Evolutionary conservation across 2,888 invertebrate genomes (phyloP).

Genomic region (Doris montereyensis): DNA sequence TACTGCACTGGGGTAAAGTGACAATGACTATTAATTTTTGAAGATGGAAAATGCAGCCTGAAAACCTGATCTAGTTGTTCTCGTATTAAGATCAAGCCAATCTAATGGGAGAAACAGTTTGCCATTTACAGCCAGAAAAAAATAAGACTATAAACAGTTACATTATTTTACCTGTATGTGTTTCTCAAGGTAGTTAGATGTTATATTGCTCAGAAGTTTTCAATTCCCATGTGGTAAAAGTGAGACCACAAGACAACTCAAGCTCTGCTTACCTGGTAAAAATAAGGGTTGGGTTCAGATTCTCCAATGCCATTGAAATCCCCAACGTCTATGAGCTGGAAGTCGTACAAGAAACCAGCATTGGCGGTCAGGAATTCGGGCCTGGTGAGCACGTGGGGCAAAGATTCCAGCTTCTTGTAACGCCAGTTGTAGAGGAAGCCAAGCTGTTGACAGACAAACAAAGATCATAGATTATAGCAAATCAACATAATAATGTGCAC

Average conservation of each 20-base stretch:
- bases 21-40: too few relatives aligned
- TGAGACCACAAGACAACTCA: not conserved
- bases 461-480: too few relatives aligned
- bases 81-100: too few relatives aligned
- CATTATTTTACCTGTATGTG: too few relatives aligned
- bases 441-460: too few relatives aligned
- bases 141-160: not conserved
- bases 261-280: slow-evolving; percentile 86
- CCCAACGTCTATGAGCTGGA: slow-evolving; percentile 95
- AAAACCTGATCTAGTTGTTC: too few relatives aligned
- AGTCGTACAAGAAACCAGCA: slow-evolving; percentile 92
- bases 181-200: too few relatives aligned
- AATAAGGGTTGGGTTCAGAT: slow-evolving; percentile 97
- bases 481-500: too few relatives aligned
- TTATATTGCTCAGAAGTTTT: too few relatives aligned
- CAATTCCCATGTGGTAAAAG: not conserved
- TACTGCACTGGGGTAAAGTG: too few relatives aligned
- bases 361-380: slow-evolving; percentile 92
- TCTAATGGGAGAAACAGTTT: too few relatives aligned
- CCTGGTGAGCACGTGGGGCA: slow-evolving; percentile 87
- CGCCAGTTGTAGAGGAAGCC: slow-evolving; percentile 97
- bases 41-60: not conserved
- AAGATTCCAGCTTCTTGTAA: slow-evolving; percentile 94
- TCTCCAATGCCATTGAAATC: slow-evolving; percentile 98
- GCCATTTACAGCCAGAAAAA: too few relatives aligned